phyloP scores from a whole-genome alignment of 1,140 invertebrate species.

The Pachyrhynchus sulphureomaculatus region DNA sequence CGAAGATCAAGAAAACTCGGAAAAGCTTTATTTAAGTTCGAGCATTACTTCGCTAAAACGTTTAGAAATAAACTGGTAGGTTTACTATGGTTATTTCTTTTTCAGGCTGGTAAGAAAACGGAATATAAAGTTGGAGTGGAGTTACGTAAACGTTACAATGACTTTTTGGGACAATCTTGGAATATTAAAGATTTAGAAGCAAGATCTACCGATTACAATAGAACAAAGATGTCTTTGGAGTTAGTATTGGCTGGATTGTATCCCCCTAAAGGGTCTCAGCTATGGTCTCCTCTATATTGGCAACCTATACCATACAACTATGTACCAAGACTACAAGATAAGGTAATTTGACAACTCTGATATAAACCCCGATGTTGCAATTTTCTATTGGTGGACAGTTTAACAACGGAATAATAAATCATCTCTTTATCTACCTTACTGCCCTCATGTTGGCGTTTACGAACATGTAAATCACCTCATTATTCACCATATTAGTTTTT shows the following conservation, averaged over 20 bases:
- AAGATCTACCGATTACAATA: conserved; percentile 50
- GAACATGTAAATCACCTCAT: too few species aligned
- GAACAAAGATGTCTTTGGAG: conserved; percentile 63
- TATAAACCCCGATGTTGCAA: too few species aligned
- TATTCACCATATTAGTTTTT: too few species aligned
- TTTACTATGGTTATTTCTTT: background rate
- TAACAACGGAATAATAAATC: too few species aligned
- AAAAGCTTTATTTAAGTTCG: too few species aligned
- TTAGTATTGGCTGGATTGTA: conserved; percentile 80
- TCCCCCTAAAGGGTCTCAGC: conserved; percentile 57
- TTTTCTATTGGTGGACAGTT: too few species aligned
- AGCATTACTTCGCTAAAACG: too few species aligned
- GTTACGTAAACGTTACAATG: conserved; percentile 60
- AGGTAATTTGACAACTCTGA: too few species aligned
- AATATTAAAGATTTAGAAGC: conserved; percentile 46
- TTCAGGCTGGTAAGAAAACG: conserved; percentile 36
- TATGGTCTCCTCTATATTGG: conserved; percentile 58
- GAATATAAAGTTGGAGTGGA: conserved; percentile 63
- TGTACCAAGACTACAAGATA: conserved; percentile 12
- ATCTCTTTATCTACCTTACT: too few species aligned
- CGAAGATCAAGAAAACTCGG: too few species aligned
- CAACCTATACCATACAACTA: conserved; percentile 76
- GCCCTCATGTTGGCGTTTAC: too few species aligned
- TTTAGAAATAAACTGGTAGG: too few species aligned
- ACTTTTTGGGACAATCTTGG: conserved; percentile 62